Conservation (phyloP, 2,888 invertebrate species). For the Alloscopus bannaensis region DNA sequence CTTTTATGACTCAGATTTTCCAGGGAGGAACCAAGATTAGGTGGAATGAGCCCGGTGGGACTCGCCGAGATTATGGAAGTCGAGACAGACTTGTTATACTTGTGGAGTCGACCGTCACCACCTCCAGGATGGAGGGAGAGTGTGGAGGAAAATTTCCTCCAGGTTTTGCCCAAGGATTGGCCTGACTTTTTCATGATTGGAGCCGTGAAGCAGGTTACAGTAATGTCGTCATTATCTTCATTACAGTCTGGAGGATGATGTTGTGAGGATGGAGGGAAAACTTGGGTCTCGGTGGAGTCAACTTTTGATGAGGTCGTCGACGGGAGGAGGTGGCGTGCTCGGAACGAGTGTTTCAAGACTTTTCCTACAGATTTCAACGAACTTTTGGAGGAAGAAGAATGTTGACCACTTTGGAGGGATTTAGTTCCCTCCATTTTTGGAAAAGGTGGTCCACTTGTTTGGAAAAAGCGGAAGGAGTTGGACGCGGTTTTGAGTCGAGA, state of each 20-base stretch:
- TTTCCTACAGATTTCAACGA: slow-evolving; percentile 35
- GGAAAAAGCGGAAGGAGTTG: slow-evolving; percentile 20
- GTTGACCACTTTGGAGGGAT: no score
- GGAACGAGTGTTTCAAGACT: slow-evolving; percentile 52
- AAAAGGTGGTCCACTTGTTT: no score
- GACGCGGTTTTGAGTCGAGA: neutral
- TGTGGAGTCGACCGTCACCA: neutral
- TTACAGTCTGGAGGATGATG: neutral
- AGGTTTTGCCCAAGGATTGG: slow-evolving; percentile 31
- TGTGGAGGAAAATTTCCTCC: slow-evolving; percentile 34
- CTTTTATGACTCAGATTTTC: slow-evolving; percentile 6
- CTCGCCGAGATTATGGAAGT: slow-evolving; percentile 34
- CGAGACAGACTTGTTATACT: slow-evolving; percentile 21
- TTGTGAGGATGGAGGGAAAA: neutral
- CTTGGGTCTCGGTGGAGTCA: neutral
- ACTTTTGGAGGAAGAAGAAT: slow-evolving; percentile 24
- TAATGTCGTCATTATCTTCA: neutral
- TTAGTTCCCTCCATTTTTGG: no score
- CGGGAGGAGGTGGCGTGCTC: slow-evolving; percentile 52
- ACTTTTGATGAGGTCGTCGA: neutral
- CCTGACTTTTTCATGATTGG: slow-evolving; percentile 41
- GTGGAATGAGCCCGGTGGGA: neutral
- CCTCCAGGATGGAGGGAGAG: slow-evolving; percentile 26
- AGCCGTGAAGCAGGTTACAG: slow-evolving; percentile 18
- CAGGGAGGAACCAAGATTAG: neutral